Percentiles rank a stretch among this genome's conserved stretches.
Conservation (phyloP, 2,888 invertebrate species). For the Nesidiocoris tenuis region DNA sequence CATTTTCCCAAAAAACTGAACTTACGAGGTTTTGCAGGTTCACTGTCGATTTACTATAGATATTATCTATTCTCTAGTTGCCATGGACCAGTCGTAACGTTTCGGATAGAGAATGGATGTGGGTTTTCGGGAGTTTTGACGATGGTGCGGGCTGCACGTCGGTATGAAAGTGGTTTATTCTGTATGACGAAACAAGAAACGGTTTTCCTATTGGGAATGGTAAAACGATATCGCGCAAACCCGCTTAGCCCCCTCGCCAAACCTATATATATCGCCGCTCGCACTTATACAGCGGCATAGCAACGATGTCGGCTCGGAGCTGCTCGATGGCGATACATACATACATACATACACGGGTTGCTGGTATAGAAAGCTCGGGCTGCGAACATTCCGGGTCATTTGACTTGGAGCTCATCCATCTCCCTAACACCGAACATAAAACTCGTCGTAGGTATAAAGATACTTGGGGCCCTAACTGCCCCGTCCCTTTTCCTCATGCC, state of each 20-base stretch:
- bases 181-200: neutral
- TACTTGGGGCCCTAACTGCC: conserved; percentile 17
- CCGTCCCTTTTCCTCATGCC: neutral
- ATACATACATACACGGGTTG: neutral
- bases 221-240: neutral
- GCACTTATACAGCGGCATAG: neutral
- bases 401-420: conserved; percentile 38
- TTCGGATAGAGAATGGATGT: too few relatives aligned
- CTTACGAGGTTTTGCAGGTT: too few relatives aligned
- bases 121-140: too few relatives aligned
- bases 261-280: neutral
- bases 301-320: neutral
- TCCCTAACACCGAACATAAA: conserved; percentile 38
- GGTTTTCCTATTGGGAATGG: neutral
- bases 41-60: too few relatives aligned
- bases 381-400: conserved; percentile 35
- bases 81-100: too few relatives aligned
- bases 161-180: neutral
- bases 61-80: too few relatives aligned
- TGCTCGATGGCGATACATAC: neutral
- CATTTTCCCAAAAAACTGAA: too few relatives aligned
- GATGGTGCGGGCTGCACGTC: neutral
- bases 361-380: neutral
- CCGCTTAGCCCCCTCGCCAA: neutral
- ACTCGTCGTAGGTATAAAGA: conserved; percentile 21